Evolutionary conservation across 2,113 vertebrate species (phyloP), one percentile per base, ranked within the genome.

Genomic region (Numida meleagris): DNA sequence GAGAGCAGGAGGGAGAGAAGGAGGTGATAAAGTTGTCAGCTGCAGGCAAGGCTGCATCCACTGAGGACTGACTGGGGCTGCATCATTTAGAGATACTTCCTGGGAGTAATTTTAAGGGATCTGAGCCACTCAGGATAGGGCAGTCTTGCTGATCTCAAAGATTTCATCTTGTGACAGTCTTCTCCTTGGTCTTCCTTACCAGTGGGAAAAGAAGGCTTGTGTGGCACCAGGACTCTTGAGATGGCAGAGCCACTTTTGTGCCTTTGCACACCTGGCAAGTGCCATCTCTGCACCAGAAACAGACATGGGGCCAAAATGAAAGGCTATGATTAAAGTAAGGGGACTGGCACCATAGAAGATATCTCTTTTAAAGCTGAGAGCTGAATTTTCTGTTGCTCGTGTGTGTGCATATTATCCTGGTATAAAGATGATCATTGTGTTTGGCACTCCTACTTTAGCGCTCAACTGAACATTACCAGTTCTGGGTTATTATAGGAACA

Each of bases 11-110:
- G 86, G 76, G 83, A 90, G 55, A 51, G 63, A 94, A 21, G 18
- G 42, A 92, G 29, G 89, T 84, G 83, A 95, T 94, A 86, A 95
- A 96, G 95, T 93, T 93, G 70, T 95, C 92, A 94, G 51, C 88
- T 92, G 51, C 40, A 93, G 90, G 83, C 73, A 81, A 90, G 62
- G 31, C 72, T 86, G n/a, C 0, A 5, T 70, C 62, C 5, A 1
- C 87, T 61, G 36, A 93, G 78, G 59, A 59, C 55, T 53, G 20
- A 6, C 38, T 88, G 63, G 36, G 43, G 24, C 38, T 85, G 27
- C 12, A 2, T 66, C 0, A 0, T 25, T 62, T 27, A 58, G 10
- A 72, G 62, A 29, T 43, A 55, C 0, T 7, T 59, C 33, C 65
- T 38, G 12, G 67, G 46, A 74, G 2, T 2, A 36, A 43, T 94